Base-by-base conservation (phyloP, 2,113 vertebrate species). In the Apteryx owenii region DNA sequence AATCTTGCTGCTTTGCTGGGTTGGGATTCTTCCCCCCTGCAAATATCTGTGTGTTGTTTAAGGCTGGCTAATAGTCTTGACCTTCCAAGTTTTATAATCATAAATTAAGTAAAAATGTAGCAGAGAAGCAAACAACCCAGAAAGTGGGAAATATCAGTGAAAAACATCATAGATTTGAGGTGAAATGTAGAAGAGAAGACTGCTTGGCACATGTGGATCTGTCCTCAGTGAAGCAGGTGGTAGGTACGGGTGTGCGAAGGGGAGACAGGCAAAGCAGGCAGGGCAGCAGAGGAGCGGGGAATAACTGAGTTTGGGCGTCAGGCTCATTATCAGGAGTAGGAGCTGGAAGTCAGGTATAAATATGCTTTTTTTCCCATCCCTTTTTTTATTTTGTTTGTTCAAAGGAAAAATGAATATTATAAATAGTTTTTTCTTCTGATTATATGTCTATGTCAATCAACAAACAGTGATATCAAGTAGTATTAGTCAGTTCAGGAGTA, bases 181-280 rank as follows among this genome's bases (percentile, higher is more conserved):
- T n/a, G 40, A 48, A 65, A 17, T 64, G 56, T 56, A n/a, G 33
- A 50, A 33, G 44, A 18, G 48, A 46, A 21, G 50, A 29, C 18
- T 28, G 46, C 8, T 50, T 18, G 38, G 60, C 23, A 17, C 17
- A 1, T 0, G 0, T 10, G 6, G 50, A 53, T 44, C 0, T 25
- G 22, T 73, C 19, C 85, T 2, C 5, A 2, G 1, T 22, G 22
- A 48, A 20, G 21, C 2, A 2, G 33, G 60, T 0, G 2, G 15
- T 25, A 38, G 36, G 36, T 38, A 38, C 36, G 7, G 36, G 36
- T 38, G 36, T 38, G 36, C 36, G 7, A 38, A 38, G 36, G 36
- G 36, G 36, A 38, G 7, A 38, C 36, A 14, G 72, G 80, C n/a
- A 8, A 36, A 62, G 73, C 42, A 54, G 71, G 1, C 17, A 5